Percentiles rank a stretch among this genome's conserved stretches.
Conservation (phyloP, 2,888 invertebrate genomes). For the Cerastis rubricosa region DNA sequence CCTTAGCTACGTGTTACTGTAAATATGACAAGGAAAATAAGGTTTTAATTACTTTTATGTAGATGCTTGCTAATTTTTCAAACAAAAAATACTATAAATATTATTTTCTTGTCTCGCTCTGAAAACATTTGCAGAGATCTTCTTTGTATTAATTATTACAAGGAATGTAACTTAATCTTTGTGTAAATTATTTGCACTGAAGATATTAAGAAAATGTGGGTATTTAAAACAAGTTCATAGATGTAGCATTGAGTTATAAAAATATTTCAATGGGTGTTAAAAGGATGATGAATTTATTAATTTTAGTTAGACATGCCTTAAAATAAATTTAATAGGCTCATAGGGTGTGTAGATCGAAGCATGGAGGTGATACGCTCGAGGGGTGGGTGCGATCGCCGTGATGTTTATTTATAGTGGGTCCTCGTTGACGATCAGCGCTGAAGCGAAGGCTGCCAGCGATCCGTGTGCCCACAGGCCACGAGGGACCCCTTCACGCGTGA, state of each 20-base stretch:
- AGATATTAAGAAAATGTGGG: conserved; percentile 30
- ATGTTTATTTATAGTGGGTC: conserved; percentile 81
- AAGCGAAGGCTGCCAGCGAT: conserved; percentile 79
- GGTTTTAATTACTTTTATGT: conserved; percentile 11
- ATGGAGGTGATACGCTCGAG: conserved; percentile 25
- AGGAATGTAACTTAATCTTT: conserved; percentile 27
- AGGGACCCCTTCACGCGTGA: conserved; percentile 80
- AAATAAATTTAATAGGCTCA: conserved; percentile 24
- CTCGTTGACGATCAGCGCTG: conserved; percentile 73
- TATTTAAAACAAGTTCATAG: conserved; percentile 50
- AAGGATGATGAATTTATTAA: not conserved
- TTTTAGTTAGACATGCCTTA: not conserved
- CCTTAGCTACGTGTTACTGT: conserved; percentile 17
- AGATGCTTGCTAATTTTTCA: conserved; percentile 16
- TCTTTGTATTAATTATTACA: conserved; percentile 30
- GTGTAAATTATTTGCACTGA: conserved; percentile 33
- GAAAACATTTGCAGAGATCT: conserved; percentile 52
- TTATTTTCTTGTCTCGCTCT: conserved; percentile 35
- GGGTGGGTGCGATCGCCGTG: conserved; percentile 56
- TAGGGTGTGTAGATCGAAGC: conserved; percentile 14
- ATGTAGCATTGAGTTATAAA: conserved; percentile 14
- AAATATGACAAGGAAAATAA: conserved; percentile 14
- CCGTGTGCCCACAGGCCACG: conserved; percentile 79
- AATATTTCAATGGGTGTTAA: not conserved
- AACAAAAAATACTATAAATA: conserved; percentile 24